Percentiles rank a stretch among this genome's conserved stretches.
phyloP scores from a whole-genome alignment of 2,888 invertebrate species.

The Agrotis clavis region DNA sequence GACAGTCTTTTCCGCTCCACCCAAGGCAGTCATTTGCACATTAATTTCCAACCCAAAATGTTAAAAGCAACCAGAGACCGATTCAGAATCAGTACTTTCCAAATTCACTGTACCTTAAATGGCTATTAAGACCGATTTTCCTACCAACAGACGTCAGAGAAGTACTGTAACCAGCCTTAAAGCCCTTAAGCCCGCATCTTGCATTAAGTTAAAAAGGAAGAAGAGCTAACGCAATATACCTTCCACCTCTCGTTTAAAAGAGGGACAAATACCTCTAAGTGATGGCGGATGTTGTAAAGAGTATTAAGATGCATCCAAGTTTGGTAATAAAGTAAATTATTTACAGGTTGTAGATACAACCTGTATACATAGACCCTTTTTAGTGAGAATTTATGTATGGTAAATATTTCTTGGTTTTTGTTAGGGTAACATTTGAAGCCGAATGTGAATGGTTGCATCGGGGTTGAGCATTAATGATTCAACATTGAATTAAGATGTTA shows the following conservation, averaged over 20 bases:
- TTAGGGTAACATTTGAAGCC: background rate
- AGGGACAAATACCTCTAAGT: slow-evolving; percentile 35
- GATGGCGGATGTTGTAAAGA: slow-evolving; percentile 42
- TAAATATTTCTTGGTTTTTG: slow-evolving; percentile 10
- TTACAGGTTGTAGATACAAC: slow-evolving; percentile 32
- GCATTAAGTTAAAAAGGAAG: slow-evolving; percentile 75
- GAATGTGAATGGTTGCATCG: background rate
- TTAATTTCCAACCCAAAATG: too few relatives aligned
- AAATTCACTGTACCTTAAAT: too few relatives aligned
- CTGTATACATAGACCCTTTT: slow-evolving; percentile 15
- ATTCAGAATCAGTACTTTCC: too few relatives aligned
- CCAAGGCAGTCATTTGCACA: too few relatives aligned
- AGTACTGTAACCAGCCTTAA: slow-evolving; percentile 57
- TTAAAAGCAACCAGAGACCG: too few relatives aligned
- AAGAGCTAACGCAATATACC: slow-evolving; percentile 44
- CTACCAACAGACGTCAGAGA: background rate
- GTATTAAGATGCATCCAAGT: slow-evolving; percentile 50
- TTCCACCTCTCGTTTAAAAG: slow-evolving; percentile 25
- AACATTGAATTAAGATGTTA: too few relatives aligned
- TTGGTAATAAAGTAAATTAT: slow-evolving; percentile 53
- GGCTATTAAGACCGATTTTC: too few relatives aligned
- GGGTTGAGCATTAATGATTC: too few relatives aligned
- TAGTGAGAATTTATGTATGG: slow-evolving; percentile 19
- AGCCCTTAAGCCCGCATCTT: slow-evolving; percentile 70
- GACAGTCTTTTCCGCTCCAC: too few relatives aligned